Evolutionary conservation across 2,888 invertebrate species (phyloP).

Genomic region (Germaria angustata): DNA sequence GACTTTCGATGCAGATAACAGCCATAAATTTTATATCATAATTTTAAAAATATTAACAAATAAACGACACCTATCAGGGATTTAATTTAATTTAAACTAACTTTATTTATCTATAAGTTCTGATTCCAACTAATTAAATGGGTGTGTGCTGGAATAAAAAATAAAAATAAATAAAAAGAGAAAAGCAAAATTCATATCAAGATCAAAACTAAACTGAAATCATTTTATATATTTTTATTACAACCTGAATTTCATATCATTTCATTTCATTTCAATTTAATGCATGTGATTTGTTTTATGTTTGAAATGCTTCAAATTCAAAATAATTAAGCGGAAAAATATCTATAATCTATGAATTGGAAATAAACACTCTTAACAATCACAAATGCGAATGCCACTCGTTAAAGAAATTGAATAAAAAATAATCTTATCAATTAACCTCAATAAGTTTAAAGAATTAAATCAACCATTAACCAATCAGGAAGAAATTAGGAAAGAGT

Average conservation of each 20-base stretch:
- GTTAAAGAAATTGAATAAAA: neutral
- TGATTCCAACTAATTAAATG: neutral
- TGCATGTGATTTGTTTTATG: neutral
- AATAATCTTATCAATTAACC: conserved; percentile 42
- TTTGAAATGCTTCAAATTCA: neutral
- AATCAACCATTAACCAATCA: conserved; percentile 31
- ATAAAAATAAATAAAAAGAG: no score
- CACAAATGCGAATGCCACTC: neutral
- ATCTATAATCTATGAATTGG: neutral
- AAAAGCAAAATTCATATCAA: neutral
- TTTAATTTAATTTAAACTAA: neutral
- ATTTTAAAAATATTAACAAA: neutral
- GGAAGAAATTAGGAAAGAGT: neutral
- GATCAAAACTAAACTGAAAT: neutral
- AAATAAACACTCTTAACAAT: neutral
- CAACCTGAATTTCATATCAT: neutral
- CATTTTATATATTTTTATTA: neutral
- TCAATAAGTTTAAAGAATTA: conserved; percentile 41
- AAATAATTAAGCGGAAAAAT: conserved; percentile 8
- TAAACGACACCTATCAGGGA: neutral
- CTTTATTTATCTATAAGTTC: neutral
- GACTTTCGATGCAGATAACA: no score
- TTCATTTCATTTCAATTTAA: neutral
- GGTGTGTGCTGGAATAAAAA: neutral
- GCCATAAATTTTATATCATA: neutral